A percentile compares a stretch with the other conserved stretches of the same genome.
These are phyloP conservation scores for Macrostomum lignano DNA, from an alignment of 1,140 invertebrate species.

Conservation along the genomic window DNA sequence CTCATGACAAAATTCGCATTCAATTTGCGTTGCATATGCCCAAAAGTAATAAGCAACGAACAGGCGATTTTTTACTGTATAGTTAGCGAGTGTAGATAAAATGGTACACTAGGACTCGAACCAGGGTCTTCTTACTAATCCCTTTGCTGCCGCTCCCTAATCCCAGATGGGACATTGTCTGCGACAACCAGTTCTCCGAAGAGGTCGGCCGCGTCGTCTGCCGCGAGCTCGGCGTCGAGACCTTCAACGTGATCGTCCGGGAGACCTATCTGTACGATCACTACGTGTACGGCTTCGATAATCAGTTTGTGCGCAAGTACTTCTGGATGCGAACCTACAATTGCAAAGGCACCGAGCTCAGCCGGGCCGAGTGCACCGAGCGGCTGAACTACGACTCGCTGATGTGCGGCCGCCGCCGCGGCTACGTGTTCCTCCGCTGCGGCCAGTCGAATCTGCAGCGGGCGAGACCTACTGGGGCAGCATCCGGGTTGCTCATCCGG, in stretches of 20 bases:
- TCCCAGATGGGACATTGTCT: constrained; percentile 76
- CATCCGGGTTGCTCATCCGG: constrained; percentile 54
- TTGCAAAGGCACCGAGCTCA: constrained; percentile 47
- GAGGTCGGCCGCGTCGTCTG: constrained; percentile 41
- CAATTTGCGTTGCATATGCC: too few species aligned
- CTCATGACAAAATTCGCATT: too few species aligned
- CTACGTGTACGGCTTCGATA: constrained; percentile 21
- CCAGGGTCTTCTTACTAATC: too few species aligned
- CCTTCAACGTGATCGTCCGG: constrained; percentile 40
- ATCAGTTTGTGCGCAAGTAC: constrained; percentile 30
- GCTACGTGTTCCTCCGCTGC: constrained; percentile 76
- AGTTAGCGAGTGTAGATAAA: too few species aligned
- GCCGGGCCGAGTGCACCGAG: constrained; percentile 55
- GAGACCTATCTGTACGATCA: constrained; percentile 20
- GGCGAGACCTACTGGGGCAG: constrained; percentile 71
- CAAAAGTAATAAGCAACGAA: too few species aligned
- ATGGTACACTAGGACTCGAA: too few species aligned
- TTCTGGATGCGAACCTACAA: constrained; percentile 67
- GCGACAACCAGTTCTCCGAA: constrained; percentile 56
- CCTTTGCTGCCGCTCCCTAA: too few species aligned
- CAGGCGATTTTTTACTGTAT: too few species aligned
- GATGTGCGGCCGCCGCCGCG: constrained; percentile 19
- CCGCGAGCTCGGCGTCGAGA: constrained; percentile 59
- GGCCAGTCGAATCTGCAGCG: constrained; percentile 42
- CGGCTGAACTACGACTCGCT: constrained; percentile 29